Base-by-base conservation (phyloP, 2,113 vertebrate genomes). In the Corydoras sp. region DNA sequence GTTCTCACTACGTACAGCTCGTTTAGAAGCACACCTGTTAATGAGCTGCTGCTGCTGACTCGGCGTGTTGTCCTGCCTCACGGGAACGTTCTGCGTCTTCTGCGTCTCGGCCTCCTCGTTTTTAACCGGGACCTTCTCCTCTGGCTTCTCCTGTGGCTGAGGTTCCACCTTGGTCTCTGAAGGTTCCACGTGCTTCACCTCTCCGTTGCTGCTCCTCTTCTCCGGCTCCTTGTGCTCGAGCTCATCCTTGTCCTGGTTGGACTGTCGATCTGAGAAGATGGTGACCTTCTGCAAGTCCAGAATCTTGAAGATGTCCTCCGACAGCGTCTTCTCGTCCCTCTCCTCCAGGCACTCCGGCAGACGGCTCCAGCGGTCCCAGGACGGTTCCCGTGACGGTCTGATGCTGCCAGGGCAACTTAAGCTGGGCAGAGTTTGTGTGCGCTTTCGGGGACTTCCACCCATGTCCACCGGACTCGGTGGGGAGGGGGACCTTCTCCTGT, bases 361-460 rank as follows among this genome's bases (percentile, higher is more conserved):
- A 14, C 77, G 76, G 70, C 84, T 86, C 85, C 86, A 84, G 4
- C 91, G 90, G 85, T 58, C 86, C 59, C 82, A 68, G 58, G 74
- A 79, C 0, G 81, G 83, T 0, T 83, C 80, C 58, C 83, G 85
- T 10, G 79, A 83, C 30, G 74, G 70, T 82, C 0, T 31, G 5
- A 15, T 87, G 0, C 54, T 80, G 6, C 82, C 75, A 0, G 86
- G 83, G 53, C 87, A 87, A 72, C 85, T 92, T 70, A 92, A 86
- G 69, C 86, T 87, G 0, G 96, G 95, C 3, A 99, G 82, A 0
- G 96, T 99, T 81, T 98, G 96, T 2, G 96, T 98, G 78, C 96
- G 91, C 78, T 98, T 97, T 67, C 95, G 91, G 6, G 92, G 81
- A 12, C 90, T 88, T 0, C 5, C 51, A 0, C 78, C 72, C 90